Evolutionary conservation across 2,113 vertebrate species (phyloP).

Genomic region (Megatriorchis doriae): DNA sequence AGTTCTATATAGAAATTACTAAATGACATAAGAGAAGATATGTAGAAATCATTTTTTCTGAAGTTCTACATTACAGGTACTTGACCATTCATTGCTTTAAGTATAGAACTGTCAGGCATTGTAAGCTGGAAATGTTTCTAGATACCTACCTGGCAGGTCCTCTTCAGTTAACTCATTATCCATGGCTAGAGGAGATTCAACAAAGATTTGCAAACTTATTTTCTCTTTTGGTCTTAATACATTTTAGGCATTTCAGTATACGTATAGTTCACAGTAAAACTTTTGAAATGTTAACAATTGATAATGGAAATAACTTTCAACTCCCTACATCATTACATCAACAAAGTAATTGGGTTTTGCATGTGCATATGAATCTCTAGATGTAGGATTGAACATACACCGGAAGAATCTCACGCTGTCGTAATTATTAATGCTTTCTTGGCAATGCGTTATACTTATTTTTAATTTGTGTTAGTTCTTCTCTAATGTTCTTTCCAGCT

Average conservation of each 20-base stretch:
- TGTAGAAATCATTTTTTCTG: background rate
- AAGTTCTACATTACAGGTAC: background rate
- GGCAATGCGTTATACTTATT: slow-evolving; percentile 44
- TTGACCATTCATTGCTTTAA: background rate
- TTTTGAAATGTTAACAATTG: background rate
- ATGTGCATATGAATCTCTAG: slow-evolving; percentile 38
- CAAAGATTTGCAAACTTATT: background rate
- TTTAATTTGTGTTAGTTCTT: slow-evolving; percentile 81
- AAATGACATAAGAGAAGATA: background rate
- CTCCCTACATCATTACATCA: background rate
- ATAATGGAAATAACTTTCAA: background rate
- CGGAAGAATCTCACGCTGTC: slow-evolving; percentile 10
- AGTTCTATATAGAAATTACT: background rate
- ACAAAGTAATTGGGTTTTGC: background rate
- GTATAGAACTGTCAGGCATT: background rate
- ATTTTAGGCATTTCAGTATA: background rate
- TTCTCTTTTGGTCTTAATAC: background rate
- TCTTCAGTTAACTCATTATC: background rate
- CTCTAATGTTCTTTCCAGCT: slow-evolving; percentile 81
- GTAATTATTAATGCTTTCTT: slow-evolving; percentile 26
- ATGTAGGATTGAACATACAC: slow-evolving; percentile 52
- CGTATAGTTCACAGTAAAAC: background rate
- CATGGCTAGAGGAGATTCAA: background rate
- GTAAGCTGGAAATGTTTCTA: background rate
- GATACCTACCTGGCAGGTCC: background rate